Evolutionary conservation across 2,113 vertebrate species (phyloP), one percentile per base, ranked within the genome.

Genomic region (Porphyrio hochstetteri): DNA sequence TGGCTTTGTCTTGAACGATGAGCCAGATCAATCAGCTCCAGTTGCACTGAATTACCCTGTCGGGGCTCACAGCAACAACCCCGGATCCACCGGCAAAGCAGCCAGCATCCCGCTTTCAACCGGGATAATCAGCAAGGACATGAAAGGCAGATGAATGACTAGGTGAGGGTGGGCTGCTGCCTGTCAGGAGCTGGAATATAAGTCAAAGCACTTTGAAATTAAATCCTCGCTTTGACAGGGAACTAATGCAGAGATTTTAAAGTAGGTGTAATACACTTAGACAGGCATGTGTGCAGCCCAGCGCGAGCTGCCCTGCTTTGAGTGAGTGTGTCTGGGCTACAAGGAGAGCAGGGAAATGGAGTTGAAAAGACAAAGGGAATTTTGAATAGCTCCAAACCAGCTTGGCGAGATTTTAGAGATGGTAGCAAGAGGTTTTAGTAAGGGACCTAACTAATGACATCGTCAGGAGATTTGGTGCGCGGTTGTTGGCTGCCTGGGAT

Each of bases 21-120:
- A 97, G 82, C 85, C 82, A 90, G 93, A 96, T 96, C 95, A 97
- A 96, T 94, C 96, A 94, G 93, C 93, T 96, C 93, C 95, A 90
- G 88, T 96, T 96, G 93, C 92, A 94, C 71, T 80, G 93, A 96
- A 93, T 85, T 88, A 88, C 78, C 79, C 86, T 46, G 93, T 16
- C 13, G 1, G 82, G 75, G 85, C 94, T 88, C 88, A 16, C 64
- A 35, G 93, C 60, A 85, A 72, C 92, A 92, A 64, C 90, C 84
- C 85, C 61, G 57, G 21, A 87, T 59, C 69, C 85, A 76, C 17
- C 35, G 2, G 85, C 71, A 21, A 9, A 69, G 85, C 78, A 87
- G 67, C 74, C 86, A 93, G 78, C 75, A 29, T 90, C 91, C 95
- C 6, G 9, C 81, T 82, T 91, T 67, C 83, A 91, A 16, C 64